These are phyloP conservation scores for Scolopax bukidnonensis DNA, from an alignment of 2,797 vertebrate genomes.

Conservation along the genomic window DNA sequence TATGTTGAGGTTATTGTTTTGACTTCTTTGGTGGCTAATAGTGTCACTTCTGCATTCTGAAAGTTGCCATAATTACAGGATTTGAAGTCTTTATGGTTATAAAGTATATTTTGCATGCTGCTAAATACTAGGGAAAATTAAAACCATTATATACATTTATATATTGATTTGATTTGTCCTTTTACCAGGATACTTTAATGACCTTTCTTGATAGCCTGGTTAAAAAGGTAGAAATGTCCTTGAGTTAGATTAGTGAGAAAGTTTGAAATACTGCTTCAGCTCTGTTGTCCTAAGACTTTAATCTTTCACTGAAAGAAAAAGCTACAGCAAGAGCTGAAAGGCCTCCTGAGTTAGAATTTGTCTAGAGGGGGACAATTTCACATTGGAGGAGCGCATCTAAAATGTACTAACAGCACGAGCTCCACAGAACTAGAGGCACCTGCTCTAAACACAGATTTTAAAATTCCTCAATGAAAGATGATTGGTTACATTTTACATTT, in stretches of 20 bases:
- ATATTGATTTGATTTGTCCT: background rate
- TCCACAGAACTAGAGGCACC: background rate
- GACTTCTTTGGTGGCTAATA: background rate
- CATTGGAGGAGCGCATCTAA: background rate
- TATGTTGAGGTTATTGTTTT: background rate
- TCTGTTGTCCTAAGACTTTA: background rate
- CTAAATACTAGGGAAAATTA: background rate
- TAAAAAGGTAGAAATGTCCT: background rate
- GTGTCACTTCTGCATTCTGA: background rate
- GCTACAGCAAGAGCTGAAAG: background rate
- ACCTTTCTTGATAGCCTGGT: background rate
- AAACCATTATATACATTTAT: background rate
- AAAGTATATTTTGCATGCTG: background rate
- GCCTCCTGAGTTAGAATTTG: background rate
- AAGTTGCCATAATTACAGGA: background rate
- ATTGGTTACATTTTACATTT: background rate
- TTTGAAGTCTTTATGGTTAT: background rate
- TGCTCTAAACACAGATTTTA: background rate
- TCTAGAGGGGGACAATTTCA: background rate
- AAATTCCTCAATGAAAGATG: background rate
- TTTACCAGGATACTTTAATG: background rate
- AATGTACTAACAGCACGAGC: background rate
- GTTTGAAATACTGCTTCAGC: background rate
- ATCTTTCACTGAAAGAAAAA: background rate
- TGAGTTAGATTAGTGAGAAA: background rate